Percentiles rank a stretch among this genome's conserved stretches.
Evolutionary conservation across 2,888 invertebrate species (phyloP).

Genomic region (Gastracanthus pulcherrimus): DNA sequence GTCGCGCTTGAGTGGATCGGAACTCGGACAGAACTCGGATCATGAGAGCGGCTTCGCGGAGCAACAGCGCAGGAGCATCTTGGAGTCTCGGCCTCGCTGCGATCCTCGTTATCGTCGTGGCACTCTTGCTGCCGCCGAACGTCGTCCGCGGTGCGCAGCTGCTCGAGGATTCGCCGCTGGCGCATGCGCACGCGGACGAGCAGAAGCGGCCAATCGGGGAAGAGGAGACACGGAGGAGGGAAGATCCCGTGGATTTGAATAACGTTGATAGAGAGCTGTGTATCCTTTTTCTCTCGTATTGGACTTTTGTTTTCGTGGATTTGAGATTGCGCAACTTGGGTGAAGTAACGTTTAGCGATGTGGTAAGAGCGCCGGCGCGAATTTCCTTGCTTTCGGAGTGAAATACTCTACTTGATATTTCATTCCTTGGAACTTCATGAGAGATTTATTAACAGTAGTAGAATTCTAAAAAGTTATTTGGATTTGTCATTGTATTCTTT

Average conservation of each 20-base stretch:
- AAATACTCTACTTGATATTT: too few relatives aligned
- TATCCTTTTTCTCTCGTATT: conserved; percentile 64
- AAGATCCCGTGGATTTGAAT: conserved; percentile 22
- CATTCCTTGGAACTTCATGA: too few relatives aligned
- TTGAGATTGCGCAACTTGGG: background rate
- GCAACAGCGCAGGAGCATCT: too few relatives aligned
- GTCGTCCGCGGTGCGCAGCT: background rate
- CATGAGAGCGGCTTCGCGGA: too few relatives aligned
- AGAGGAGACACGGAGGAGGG: conserved; percentile 38
- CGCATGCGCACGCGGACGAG: conserved; percentile 60
- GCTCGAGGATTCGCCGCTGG: background rate
- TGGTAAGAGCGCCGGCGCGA: background rate
- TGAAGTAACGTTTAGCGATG: background rate
- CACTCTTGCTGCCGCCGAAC: background rate
- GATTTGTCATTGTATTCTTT: too few relatives aligned
- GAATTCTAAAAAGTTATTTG: too few relatives aligned
- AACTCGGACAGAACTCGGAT: too few relatives aligned
- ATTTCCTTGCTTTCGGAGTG: too few relatives aligned
- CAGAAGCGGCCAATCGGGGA: conserved; percentile 57
- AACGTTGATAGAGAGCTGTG: conserved; percentile 65
- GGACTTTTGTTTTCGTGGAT: background rate
- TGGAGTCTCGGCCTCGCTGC: background rate
- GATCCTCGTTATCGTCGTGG: conserved; percentile 45
- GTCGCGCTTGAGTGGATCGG: conserved; percentile 42
- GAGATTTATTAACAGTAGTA: too few relatives aligned